These are phyloP conservation scores for Myotis yumanensis DNA, from an alignment of 2,113 vertebrate genomes.

Conservation along the genomic window DNA sequence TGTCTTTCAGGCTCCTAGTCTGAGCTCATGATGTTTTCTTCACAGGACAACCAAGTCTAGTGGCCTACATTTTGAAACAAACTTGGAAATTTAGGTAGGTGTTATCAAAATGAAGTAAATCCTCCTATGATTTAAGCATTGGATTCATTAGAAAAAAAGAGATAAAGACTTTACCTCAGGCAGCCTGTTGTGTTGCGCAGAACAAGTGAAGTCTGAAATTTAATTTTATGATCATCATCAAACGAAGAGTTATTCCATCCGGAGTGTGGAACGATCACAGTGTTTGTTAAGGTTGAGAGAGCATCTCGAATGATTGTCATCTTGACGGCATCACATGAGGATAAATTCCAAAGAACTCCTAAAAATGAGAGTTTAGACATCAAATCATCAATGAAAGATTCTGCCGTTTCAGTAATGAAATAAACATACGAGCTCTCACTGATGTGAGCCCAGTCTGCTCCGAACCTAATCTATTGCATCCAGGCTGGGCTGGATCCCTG, in stretches of 20 bases:
- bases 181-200: constrained; percentile 97
- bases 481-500: background rate
- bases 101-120: background rate
- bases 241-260: constrained; percentile 97
- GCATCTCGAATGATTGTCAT: constrained; percentile 98
- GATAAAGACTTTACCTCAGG: constrained; percentile 87
- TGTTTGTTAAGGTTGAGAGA: constrained; percentile 94
- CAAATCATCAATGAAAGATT: background rate
- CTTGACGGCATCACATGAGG: constrained; percentile 96
- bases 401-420: constrained; percentile 37
- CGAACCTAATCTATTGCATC: background rate
- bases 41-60: background rate
- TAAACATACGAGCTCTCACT: background rate
- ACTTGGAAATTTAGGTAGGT: background rate
- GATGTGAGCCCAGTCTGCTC: background rate
- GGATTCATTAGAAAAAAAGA: constrained; percentile 19
- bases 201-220: constrained; percentile 97
- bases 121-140: background rate
- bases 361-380: constrained; percentile 48
- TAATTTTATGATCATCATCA: constrained; percentile 97
- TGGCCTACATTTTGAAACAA: constrained; percentile 1
- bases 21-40: constrained; percentile 12
- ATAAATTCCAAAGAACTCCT: constrained; percentile 99
- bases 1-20: background rate
- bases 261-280: constrained; percentile 98